Evolutionary conservation across 2,113 vertebrate species (phyloP), one percentile per base, ranked within the genome.

Genomic region (Equus quagga): DNA sequence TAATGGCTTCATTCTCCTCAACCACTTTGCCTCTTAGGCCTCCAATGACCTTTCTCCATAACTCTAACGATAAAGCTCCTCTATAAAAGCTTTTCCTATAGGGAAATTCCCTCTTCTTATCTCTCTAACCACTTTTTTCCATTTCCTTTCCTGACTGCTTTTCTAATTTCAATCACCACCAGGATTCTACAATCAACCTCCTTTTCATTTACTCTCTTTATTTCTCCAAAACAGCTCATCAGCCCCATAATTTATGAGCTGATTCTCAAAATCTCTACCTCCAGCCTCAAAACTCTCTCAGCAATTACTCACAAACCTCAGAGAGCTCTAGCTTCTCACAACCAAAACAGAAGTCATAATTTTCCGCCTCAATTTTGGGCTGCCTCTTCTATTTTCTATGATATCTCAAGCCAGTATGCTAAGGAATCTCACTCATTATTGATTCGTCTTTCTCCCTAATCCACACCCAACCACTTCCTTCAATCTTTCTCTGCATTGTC

Each of bases 221-320:
- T 28, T 14, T 26, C 31, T 87, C 19, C 65, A 84, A 33, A 64
- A 81, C 36, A 88, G 58, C 19, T 96, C 44, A 19, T 58, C 70
- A 96, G 3, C 11, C 17, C 9, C 9, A 58, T 54, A 65, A 76
- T 58, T 87, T 64, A 86, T 91, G 65, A 97, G 33, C 9, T 91
- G 36, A 84, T 51, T 84, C n/a, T 83, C 65, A 78, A 87, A 96
- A 70, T 79, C 33, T 84, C 44, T 84, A 84, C 36, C 13, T 76
- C 28, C 12, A 88, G 12, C n/a, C 26, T 26, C 54, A 31, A 89
- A 95, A 72, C 23, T 92, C 24, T 83, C 23, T 73, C 41, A 89
- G 19, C 11, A 91, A 62, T n/a, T 81, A 67, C 15, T 93, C 70
- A 83, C 4, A 78, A 56, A 85, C 8, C 49, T 94, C 85, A 78